Base-by-base conservation (phyloP, 2,113 vertebrate species). In the Rhizomys pruinosus region DNA sequence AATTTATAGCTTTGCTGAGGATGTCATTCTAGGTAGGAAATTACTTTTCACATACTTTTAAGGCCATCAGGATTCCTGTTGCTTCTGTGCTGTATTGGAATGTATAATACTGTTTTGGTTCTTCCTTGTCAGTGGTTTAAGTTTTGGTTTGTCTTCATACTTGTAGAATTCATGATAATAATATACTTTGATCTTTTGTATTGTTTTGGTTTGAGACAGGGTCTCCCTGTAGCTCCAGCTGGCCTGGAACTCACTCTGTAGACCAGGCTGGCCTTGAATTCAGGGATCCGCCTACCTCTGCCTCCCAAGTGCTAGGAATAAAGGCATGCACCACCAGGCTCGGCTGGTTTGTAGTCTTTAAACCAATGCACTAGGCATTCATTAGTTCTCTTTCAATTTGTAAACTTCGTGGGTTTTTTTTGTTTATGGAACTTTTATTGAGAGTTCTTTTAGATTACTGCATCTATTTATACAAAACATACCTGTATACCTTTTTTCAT, bases 311-410 rank as follows among this genome's bases (percentile, higher is more conserved):
- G n/a, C n/a, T n/a, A n/a, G n/a, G n/a, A n/a, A n/a, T n/a, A n/a
- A n/a, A n/a, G n/a, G n/a, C n/a, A n/a, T n/a, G n/a, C n/a, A n/a
- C n/a, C n/a, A n/a, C n/a, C n/a, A n/a, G n/a, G n/a, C n/a, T n/a
- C n/a, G n/a, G n/a, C n/a, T n/a, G 29, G 25, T 84, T 7, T 93
- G 16, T 89, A 37, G 93, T 94, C 94, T 87, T 95, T 87, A 68
- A 90, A 8, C 23, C n/a, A 19, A 22, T 94, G 52, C 77, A 39
- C 66, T 94, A 39, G 90, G 39, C 34, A 89, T 6, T 78, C 12
- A 80, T 1, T 89, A 77, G 17, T 89, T 39, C 16, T 84, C 64
- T 95, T 94, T 91, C 69, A 90, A 9, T 68, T 52, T 95, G 82
- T 27, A 87, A 94, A 73, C 20, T 89, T 63, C 61, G 80, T 94